phyloP scores from a whole-genome alignment of 1,140 invertebrate genomes.

The Aphelinus atriplicis region DNA sequence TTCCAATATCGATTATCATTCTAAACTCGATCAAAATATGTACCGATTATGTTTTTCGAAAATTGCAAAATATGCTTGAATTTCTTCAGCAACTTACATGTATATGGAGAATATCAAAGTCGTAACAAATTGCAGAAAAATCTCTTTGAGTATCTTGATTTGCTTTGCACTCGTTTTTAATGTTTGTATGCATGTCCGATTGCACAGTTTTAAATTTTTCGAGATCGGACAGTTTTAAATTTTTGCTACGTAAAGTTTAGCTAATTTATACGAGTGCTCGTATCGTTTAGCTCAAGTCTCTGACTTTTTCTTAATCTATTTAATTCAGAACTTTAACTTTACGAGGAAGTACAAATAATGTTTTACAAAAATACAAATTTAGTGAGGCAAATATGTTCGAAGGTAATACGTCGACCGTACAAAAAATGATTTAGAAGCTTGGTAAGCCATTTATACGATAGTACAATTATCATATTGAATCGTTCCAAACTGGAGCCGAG shows the following conservation, averaged over 20 bases:
- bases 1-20: constrained; percentile 30
- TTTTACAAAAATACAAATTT: constrained; percentile 66
- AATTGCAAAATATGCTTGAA: neutral
- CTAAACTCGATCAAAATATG: constrained; percentile 35
- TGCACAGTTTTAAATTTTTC: too few species aligned
- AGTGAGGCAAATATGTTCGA: constrained; percentile 57
- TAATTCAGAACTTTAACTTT: constrained; percentile 41
- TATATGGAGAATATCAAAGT: constrained; percentile 9
- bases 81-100: constrained; percentile 7
- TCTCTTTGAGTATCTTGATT: neutral
- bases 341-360: constrained; percentile 57
- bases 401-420: constrained; percentile 42
- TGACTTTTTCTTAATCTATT: neutral
- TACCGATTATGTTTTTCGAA: neutral
- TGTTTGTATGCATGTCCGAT: constrained; percentile 10
- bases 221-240: too few species aligned
- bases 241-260: too few species aligned
- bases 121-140: constrained; percentile 16
- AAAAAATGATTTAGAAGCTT: constrained; percentile 19
- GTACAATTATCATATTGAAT: too few species aligned
- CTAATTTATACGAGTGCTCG: too few species aligned
- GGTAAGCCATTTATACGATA: neutral
- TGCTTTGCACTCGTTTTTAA: constrained; percentile 5
- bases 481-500: too few species aligned
- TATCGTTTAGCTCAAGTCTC: too few species aligned